Base-by-base conservation (phyloP, 2,113 vertebrate genomes). In the Lutjanus erythropterus region DNA sequence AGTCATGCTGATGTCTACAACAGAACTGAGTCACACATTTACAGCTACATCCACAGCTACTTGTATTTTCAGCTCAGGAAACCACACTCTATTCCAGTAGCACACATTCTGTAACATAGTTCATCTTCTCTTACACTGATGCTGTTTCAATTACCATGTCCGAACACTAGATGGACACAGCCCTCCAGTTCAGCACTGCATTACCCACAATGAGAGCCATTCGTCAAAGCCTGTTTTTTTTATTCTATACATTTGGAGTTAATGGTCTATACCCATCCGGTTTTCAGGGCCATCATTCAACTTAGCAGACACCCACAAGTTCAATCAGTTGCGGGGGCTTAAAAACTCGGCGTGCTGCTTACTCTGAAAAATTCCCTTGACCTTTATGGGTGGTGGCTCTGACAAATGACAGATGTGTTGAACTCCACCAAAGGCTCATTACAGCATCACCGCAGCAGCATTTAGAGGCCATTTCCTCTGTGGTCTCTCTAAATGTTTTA, bases 101-200 rank as follows among this genome's bases (percentile, higher is more conserved):
- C 39, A 42, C 23, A 25, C 25, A 35, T 23, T 25, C 1, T 53
- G 2, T 50, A 39, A 31, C 16, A 4, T 33, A 2, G 18, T 55
- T 39, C 5, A 0, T 25, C 50, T 33, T 33, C 12, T 61, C 4
- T 66, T 33, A 53, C 0, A 3, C 61, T 41, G 15, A 37, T 46
- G 41, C 15, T n/a, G 18, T 23, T 68, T 83, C 86, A 86, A 6
- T 89, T 91, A 50, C 86, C 67, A 27, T 3, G n/a, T 68, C 25
- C 31, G 42, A 77, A 83, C 93, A 92, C 91, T 92, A 93, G 93
- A 89, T 93, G 93, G 90, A 81, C 70, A 88, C 86, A 90, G 60
- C 31, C 47, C 70, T 75, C 83, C 42, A 71, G 60, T 25, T 64
- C 50, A 68, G 73, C 49, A 47, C 49, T 5, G 8, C 11, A 9